Conservation (phyloP, 1,140 invertebrate species). For the Propsilocerus akamusi region DNA sequence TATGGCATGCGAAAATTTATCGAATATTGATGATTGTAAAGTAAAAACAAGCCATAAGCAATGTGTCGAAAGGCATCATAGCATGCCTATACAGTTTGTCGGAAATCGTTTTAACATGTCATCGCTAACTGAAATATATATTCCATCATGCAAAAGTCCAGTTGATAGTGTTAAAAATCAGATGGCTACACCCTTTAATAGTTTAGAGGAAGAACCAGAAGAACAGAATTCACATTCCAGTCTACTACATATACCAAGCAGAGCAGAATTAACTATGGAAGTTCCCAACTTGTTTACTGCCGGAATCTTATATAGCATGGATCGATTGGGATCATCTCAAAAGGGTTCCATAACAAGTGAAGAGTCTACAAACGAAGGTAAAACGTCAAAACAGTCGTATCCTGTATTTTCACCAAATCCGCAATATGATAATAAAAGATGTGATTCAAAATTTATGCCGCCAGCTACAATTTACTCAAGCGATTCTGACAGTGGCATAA, state of each 20-base stretch:
- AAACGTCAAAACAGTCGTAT: too few species aligned
- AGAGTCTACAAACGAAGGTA: too few species aligned
- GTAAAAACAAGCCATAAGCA: conserved; percentile 7
- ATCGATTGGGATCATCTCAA: too few species aligned
- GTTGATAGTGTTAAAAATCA: conserved; percentile 6
- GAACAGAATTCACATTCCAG: not conserved
- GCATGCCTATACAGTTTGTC: conserved; percentile 31
- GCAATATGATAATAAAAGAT: not conserved
- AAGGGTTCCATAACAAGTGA: too few species aligned
- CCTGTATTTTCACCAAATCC: too few species aligned
- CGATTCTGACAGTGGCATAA: conserved; percentile 52
- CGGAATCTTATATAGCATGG: too few species aligned
- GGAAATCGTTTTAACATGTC: conserved; percentile 32
- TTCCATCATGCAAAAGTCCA: conserved; percentile 26
- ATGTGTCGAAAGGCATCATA: conserved; percentile 13
- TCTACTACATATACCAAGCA: not conserved
- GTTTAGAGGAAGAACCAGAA: not conserved
- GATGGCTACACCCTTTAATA: not conserved
- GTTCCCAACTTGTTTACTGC: too few species aligned
- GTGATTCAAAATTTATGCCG: not conserved
- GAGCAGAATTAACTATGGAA: not conserved
- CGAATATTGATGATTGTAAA: conserved; percentile 34
- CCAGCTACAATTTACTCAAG: conserved; percentile 30
- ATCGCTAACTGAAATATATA: conserved; percentile 30
- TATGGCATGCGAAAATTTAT: conserved; percentile 42